Base-by-base conservation (phyloP, 2,113 vertebrate genomes). In the Ivindomyrus marchei region DNA sequence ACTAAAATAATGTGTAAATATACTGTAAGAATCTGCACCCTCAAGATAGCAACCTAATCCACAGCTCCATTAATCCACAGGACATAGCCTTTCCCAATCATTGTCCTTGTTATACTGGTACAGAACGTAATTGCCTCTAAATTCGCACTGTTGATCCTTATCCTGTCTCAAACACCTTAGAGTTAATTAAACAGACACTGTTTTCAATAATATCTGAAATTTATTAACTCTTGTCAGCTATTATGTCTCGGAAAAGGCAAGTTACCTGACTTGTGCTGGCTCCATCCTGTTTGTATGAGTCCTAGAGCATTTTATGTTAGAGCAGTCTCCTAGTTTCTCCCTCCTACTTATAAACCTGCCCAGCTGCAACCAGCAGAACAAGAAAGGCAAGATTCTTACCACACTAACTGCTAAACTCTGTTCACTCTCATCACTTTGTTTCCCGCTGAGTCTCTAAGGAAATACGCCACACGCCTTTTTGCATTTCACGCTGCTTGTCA, bases 301-400 rank as follows among this genome's bases (percentile, higher is more conserved):
- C 95, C 95, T 95, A 47, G 88, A 94, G 95, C 92, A 87, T 90
- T 93, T 93, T 93, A 90, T 93, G 27, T 90, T 21, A 21, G 17
- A 47, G 24, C 50, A 50, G 21, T 83, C 50, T 56, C 50, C 42
- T 45, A 4, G 15, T 42, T 19, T 9, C 50, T 84, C 87, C 88
- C 87, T 85, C 74, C 27, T 87, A 90, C 92, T 94, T 91, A 92
- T 88, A 90, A 89, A 88, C 47, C 39, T 90, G 90, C 90, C 89
- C 86, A 50, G 84, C 91, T 84, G 58, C 90, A 94, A 95, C 95
- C 93, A 91, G 94, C 93, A 91, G 6, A 88, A 94, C 96, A 15
- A 91, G 96, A 93, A 93, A 91, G 92, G 94, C 95, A 90, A 92
- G 94, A 95, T 95, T 95, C 92, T 91, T 93, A 70, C 31, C 36